Evolutionary conservation across 2,113 vertebrate genomes (phyloP).

Genomic region (Nothocercus julius): DNA sequence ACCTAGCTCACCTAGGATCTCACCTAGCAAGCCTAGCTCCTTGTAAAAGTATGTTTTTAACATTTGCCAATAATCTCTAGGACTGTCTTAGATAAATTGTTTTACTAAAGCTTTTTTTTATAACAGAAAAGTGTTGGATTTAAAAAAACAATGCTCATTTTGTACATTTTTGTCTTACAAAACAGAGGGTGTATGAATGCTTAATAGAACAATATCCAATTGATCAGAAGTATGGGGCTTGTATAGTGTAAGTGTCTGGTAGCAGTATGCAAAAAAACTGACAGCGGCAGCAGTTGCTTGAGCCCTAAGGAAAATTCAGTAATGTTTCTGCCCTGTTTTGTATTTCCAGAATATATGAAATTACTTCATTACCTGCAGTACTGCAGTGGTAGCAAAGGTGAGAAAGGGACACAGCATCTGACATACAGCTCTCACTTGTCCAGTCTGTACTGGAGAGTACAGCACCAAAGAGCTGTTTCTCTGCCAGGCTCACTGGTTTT

Average conservation of each 20-base stretch:
- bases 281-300: not conserved
- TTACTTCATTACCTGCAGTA: not conserved
- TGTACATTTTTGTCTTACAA: not conserved
- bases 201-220: conserved; percentile 22
- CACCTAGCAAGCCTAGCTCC: not conserved
- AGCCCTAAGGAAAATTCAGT: conserved; percentile 16
- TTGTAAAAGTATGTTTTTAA: conserved; percentile 21
- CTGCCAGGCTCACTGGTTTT: not conserved
- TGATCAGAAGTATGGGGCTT: conserved; percentile 6
- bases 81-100: conserved; percentile 16
- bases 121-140: not conserved
- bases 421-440: not conserved
- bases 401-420: not conserved
- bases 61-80: not conserved
- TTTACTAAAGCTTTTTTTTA: conserved; percentile 40
- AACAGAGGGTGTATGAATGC: not conserved
- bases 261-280: not conserved
- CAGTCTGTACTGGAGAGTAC: not conserved
- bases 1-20: no score
- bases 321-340: not conserved
- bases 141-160: conserved; percentile 11
- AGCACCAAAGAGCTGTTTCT: not conserved
- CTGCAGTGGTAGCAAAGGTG: not conserved
- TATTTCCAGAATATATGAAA: not conserved
- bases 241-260: not conserved